A percentile compares a stretch with the other conserved stretches of the same genome.
These are phyloP conservation scores for Gymnarchus niloticus DNA, from an alignment of 2,113 vertebrate genomes.

Conservation along the genomic window DNA sequence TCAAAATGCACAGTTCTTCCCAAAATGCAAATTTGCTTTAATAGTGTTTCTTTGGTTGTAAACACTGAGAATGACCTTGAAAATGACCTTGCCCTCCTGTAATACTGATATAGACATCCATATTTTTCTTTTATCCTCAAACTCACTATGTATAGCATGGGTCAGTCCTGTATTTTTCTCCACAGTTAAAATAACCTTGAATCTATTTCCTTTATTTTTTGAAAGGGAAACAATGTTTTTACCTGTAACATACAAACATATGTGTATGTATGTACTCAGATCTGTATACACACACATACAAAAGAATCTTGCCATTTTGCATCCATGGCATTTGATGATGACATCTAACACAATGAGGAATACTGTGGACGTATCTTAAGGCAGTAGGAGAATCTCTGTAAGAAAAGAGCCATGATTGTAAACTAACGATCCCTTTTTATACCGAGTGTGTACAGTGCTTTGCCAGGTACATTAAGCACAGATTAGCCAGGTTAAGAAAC, in stretches of 20 bases:
- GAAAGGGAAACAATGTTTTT: constrained; percentile 5
- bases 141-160: neutral
- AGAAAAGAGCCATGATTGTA: constrained; percentile 24
- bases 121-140: neutral
- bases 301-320: constrained; percentile 3
- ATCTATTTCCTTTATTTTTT: constrained; percentile 23
- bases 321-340: neutral
- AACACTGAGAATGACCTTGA: constrained; percentile 8
- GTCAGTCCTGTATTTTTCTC: neutral
- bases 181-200: constrained; percentile 8
- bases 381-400: constrained; percentile 18
- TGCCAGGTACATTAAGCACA: constrained; percentile 34
- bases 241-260: constrained; percentile 8
- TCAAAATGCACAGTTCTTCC: constrained; percentile 11
- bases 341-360: neutral
- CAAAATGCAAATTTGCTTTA: constrained; percentile 3
- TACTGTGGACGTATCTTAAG: constrained; percentile 19
- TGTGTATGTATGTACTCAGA: neutral
- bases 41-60: constrained; percentile 24
- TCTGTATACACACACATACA: neutral
- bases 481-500: constrained; percentile 4
- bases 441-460: constrained; percentile 45
- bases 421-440: constrained; percentile 22
- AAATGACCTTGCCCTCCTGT: neutral
- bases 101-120: neutral